These are phyloP conservation scores for Drosophila stalkeri DNA, from an alignment of 2,888 invertebrate genomes.

Conservation along the genomic window DNA sequence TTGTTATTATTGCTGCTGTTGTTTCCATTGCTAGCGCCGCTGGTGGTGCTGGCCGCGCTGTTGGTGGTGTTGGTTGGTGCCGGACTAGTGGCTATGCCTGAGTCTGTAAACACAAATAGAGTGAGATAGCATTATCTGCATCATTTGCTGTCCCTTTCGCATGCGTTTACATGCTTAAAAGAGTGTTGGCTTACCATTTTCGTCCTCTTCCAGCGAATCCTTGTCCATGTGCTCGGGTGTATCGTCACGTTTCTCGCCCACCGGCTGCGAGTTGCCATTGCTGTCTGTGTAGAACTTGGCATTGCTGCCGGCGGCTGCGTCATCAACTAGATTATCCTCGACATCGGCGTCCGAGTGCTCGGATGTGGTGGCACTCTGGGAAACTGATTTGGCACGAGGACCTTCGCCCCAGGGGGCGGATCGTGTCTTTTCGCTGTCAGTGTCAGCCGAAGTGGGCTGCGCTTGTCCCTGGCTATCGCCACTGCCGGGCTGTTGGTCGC, in stretches of 20 bases:
- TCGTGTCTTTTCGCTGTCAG: slow-evolving; percentile 24
- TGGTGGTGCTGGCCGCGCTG: slow-evolving; percentile 36
- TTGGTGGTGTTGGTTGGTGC: slow-evolving; percentile 69
- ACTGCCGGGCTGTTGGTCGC: slow-evolving; percentile 16
- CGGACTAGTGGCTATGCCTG: slow-evolving; percentile 85
- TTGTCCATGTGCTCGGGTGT: slow-evolving; percentile 87
- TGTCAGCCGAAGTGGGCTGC: slow-evolving; percentile 15
- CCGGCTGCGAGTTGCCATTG: slow-evolving; percentile 83
- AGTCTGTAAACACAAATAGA: slow-evolving; percentile 67
- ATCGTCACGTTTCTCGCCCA: slow-evolving; percentile 86
- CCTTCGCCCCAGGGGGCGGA: slow-evolving; percentile 45
- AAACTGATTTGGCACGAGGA: slow-evolving; percentile 44
- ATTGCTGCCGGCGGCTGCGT: slow-evolving; percentile 73
- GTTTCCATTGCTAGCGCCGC: slow-evolving; percentile 28
- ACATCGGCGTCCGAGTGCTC: slow-evolving; percentile 92
- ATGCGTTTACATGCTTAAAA: not conserved
- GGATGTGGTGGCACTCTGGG: slow-evolving; percentile 83
- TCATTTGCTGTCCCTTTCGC: slow-evolving; percentile 13
- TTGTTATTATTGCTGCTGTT: slow-evolving; percentile 14
- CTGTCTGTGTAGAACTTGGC: slow-evolving; percentile 72
- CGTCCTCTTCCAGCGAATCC: slow-evolving; percentile 86
- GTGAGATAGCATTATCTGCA: not conserved
- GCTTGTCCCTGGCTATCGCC: slow-evolving; percentile 35
- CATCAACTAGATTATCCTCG: slow-evolving; percentile 91
- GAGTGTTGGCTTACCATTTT: slow-evolving; percentile 83